Evolutionary conservation across 2,888 invertebrate genomes (phyloP).

Genomic region (Polyommatus iphigenia): DNA sequence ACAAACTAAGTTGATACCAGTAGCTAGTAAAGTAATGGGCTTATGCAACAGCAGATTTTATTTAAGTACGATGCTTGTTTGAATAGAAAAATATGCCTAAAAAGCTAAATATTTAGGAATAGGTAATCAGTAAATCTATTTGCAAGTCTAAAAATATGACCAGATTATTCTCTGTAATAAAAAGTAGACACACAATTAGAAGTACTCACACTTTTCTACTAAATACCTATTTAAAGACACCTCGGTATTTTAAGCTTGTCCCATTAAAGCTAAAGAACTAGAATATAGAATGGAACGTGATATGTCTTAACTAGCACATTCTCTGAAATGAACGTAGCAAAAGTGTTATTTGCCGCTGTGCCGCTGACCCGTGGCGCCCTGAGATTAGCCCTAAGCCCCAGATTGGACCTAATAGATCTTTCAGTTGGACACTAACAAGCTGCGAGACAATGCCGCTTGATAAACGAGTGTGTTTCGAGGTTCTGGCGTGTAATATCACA

Average conservation of each 20-base stretch:
- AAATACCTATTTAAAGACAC: background rate
- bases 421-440: conserved; percentile 53
- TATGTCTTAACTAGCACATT: conserved; percentile 14
- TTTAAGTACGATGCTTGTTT: no score
- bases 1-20: no score
- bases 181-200: background rate
- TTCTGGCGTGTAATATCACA: conserved; percentile 31
- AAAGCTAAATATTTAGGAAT: no score
- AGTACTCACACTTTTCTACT: background rate
- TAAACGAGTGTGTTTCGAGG: conserved; percentile 42
- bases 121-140: background rate
- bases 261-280: background rate
- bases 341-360: conserved; percentile 39
- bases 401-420: conserved; percentile 47
- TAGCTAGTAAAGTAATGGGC: no score
- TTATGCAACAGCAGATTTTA: no score
- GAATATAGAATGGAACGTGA: background rate
- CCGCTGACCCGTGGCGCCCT: conserved; percentile 43
- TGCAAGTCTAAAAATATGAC: background rate
- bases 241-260: background rate
- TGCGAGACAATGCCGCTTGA: conserved; percentile 50
- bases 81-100: no score
- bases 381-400: conserved; percentile 44
- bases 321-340: conserved; percentile 25
- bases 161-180: background rate